Percentiles rank a stretch among this genome's conserved stretches.
phyloP scores from a whole-genome alignment of 2,888 invertebrate species.

The Tineola bisselliella region DNA sequence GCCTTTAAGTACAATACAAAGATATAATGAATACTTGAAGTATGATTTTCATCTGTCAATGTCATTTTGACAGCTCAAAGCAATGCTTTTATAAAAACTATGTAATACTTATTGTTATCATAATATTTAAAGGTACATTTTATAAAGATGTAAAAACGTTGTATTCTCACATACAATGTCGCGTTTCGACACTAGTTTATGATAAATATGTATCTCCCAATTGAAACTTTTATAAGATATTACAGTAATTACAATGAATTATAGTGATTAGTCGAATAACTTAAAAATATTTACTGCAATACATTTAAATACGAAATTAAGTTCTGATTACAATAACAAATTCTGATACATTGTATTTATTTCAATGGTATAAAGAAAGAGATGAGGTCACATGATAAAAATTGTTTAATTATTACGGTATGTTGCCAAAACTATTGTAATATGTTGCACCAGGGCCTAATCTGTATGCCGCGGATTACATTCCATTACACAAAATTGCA shows the following conservation, averaged over 20 bases:
- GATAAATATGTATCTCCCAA: background rate
- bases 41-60: too few relatives aligned
- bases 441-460: background rate
- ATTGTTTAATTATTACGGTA: constrained; percentile 48
- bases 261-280: background rate
- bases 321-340: background rate
- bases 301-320: background rate
- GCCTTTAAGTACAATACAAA: too few relatives aligned
- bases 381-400: constrained; percentile 47
- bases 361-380: constrained; percentile 31
- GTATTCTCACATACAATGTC: too few relatives aligned
- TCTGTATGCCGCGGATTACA: background rate
- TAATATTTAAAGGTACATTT: too few relatives aligned
- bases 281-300: background rate
- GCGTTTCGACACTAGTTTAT: background rate
- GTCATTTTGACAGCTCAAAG: too few relatives aligned
- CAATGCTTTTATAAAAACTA: too few relatives aligned
- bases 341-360: constrained; percentile 12
- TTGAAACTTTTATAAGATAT: background rate
- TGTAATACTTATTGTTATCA: too few relatives aligned
- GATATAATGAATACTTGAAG: too few relatives aligned
- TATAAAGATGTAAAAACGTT: too few relatives aligned
- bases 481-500: background rate
- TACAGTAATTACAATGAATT: background rate
- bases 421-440: constrained; percentile 9